Base-by-base conservation (phyloP, 2,888 invertebrate genomes). In the Zygaena filipendulae region DNA sequence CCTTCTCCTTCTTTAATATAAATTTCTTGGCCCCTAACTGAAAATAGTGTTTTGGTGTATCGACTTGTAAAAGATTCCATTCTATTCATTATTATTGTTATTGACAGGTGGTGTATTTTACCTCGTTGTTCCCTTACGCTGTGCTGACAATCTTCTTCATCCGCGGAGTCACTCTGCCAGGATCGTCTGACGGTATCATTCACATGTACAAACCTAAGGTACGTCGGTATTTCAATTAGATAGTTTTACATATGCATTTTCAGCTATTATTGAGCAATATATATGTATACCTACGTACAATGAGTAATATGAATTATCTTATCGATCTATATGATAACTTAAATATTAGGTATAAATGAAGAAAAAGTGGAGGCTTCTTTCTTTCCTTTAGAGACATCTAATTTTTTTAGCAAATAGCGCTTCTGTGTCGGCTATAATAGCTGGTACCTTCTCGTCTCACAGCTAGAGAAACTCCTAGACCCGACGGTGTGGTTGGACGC, bases 401-500 rank as follows among this genome's bases (percentile, higher is more conserved):
- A n/a, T n/a, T n/a, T n/a, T n/a, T n/a, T n/a, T n/a, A n/a, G n/a
- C n/a, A n/a, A n/a, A n/a, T n/a, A n/a, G n/a, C n/a, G n/a, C n/a
- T n/a, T n/a, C n/a, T n/a, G n/a, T n/a, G n/a, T n/a, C n/a, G n/a
- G n/a, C n/a, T n/a, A n/a, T n/a, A n/a, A n/a, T n/a, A n/a, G n/a
- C n/a, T n/a, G n/a, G n/a, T n/a, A n/a, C n/a, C n/a, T n/a, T n/a
- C 16, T 35, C 43, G 38, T 25, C 26, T 62, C 64, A 11, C 71
- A 93, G 93, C 82, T 93, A 53, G 90, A 91, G 42, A 94, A 91
- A 56, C 81, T 97, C 10, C 74, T 87, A 24, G 87, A 93, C 48
- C 94, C 96, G 0, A 91, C 88, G 3, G 95, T 96, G 1, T 97
- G 97, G 97, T 74, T 97, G 49, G 96, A 96, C 58, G 96, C 97